Percentiles rank a stretch among this genome's conserved stretches.
These are phyloP conservation scores for Melanchra persicariae DNA, from an alignment of 2,888 invertebrate species.

Conservation along the genomic window DNA sequence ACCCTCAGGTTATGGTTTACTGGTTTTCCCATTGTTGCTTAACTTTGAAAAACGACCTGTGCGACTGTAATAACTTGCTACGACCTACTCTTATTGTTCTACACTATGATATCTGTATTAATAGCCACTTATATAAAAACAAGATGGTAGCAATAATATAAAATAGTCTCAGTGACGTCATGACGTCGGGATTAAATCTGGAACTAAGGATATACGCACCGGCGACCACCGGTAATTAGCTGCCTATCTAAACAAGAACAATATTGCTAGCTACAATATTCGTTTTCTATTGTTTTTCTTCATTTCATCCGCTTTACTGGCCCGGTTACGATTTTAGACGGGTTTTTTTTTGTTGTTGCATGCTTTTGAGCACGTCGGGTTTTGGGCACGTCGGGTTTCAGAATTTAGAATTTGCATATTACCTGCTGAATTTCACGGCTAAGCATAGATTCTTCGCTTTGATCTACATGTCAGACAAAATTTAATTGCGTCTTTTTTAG, in stretches of 20 bases:
- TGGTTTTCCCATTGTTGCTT: too few relatives aligned
- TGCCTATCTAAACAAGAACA: conserved; percentile 5
- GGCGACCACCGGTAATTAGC: conserved; percentile 44
- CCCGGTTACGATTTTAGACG: background rate
- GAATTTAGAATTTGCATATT: too few relatives aligned
- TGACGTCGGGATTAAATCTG: conserved; percentile 7
- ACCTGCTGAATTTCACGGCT: too few relatives aligned
- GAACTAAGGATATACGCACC: conserved; percentile 45
- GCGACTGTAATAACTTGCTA: too few relatives aligned
- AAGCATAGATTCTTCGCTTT: too few relatives aligned
- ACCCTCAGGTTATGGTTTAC: too few relatives aligned
- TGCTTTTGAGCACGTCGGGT: background rate
- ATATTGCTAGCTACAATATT: conserved; percentile 7
- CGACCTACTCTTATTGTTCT: too few relatives aligned
- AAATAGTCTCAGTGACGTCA: conserved; percentile 44
- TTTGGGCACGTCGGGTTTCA: too few relatives aligned
- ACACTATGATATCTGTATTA: background rate
- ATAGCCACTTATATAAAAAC: too few relatives aligned
- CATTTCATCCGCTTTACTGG: background rate
- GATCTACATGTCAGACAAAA: too few relatives aligned
- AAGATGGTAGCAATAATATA: conserved; percentile 7
- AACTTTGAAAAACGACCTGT: too few relatives aligned
- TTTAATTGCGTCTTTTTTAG: too few relatives aligned
- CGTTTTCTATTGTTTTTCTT: background rate
- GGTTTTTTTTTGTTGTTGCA: background rate